A percentile compares a stretch with the other conserved stretches of the same genome.
Evolutionary conservation across 2,113 vertebrate genomes (phyloP).

Genomic region (Otocyon megalotis): DNA sequence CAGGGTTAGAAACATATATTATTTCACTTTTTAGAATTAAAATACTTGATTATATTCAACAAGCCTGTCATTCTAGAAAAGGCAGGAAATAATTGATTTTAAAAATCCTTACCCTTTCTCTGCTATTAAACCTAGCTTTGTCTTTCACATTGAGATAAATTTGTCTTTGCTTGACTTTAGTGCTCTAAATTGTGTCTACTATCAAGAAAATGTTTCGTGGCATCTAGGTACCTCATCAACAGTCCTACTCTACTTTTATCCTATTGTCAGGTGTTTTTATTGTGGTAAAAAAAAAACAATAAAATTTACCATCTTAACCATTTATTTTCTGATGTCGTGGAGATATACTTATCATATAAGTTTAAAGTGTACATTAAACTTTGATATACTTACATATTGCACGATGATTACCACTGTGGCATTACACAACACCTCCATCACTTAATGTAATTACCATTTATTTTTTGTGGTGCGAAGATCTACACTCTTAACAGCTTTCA

Average conservation of each 20-base stretch:
- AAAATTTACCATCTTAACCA: not conserved
- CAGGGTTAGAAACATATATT: not conserved
- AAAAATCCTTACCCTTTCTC: not conserved
- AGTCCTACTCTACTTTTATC: not conserved
- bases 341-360: not conserved
- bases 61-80: not conserved
- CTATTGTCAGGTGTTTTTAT: not conserved
- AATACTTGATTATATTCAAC: not conserved
- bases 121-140: not conserved
- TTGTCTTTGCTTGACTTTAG: not conserved
- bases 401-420: not conserved
- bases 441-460: not conserved
- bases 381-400: not conserved
- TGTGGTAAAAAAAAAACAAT: not conserved
- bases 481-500: not conserved
- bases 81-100: not conserved
- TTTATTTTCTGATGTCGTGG: not conserved
- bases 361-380: not conserved
- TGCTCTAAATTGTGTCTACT: not conserved
- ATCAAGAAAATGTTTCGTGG: not conserved
- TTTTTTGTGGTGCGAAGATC: conserved; percentile 2
- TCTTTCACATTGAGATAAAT: conserved; percentile 44
- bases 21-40: conserved; percentile 28
- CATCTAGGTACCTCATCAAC: not conserved
- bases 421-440: not conserved